phyloP scores from a whole-genome alignment of 2,113 vertebrate species.

The Chaetura pelagica region DNA sequence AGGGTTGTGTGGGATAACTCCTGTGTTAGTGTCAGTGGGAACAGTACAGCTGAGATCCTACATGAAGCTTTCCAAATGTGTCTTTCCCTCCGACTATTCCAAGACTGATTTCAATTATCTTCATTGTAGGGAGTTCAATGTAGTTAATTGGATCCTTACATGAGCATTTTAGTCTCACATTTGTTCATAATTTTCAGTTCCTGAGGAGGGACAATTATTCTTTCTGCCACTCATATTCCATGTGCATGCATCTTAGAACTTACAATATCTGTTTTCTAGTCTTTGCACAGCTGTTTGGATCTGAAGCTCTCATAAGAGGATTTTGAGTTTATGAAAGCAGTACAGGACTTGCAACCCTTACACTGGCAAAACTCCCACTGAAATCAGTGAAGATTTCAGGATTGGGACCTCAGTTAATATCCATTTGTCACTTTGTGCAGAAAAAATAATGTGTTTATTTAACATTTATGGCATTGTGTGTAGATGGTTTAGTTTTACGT shows the following conservation, averaged over 20 bases:
- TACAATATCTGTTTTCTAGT: background rate
- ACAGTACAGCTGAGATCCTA: background rate
- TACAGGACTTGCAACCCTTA: background rate
- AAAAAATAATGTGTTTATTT: constrained; percentile 34
- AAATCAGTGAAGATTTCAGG: background rate
- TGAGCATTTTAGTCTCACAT: background rate
- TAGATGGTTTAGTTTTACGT: constrained; percentile 53
- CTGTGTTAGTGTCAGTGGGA: background rate
- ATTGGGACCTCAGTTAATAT: background rate
- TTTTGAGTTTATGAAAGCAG: constrained; percentile 51
- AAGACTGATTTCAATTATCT: constrained; percentile 12
- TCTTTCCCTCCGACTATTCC: background rate
- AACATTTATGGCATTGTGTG: constrained; percentile 40
- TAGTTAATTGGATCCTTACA: background rate
- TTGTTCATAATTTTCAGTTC: background rate
- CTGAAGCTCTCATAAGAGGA: background rate
- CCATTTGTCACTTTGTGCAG: constrained; percentile 5
- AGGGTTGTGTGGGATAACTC: background rate
- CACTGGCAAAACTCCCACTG: background rate
- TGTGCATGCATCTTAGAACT: background rate
- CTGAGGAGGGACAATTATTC: background rate
- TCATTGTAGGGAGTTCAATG: background rate
- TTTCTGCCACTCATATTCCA: background rate
- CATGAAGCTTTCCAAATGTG: constrained; percentile 31
- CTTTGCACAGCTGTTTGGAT: background rate